Base-by-base conservation (phyloP, 2,888 invertebrate species). In the Cerceris rybyensis region DNA sequence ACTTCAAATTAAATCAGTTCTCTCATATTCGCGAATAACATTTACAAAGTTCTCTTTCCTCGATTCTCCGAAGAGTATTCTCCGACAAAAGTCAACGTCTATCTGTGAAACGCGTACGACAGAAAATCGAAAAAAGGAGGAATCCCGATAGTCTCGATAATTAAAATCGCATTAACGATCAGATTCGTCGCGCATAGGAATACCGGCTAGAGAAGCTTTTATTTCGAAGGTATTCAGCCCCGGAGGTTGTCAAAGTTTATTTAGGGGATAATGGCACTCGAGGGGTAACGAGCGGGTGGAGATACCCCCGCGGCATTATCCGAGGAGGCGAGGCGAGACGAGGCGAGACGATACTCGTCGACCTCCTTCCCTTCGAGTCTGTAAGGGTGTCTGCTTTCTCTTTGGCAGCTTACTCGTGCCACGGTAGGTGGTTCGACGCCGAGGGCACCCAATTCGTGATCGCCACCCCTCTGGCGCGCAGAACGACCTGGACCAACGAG, bases 381-480 rank as follows among this genome's bases (percentile, higher is more conserved):
- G 69, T 63, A 41, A 46, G 46, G 46, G 46, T 11, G 46, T 17
- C 14, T 41, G 11, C 49, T 9, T 11, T 79, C 69, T 77, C 61
- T 82, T 79, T 92, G 92, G 16, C 93, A 97, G 97, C 96, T 75
- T 98, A 97, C 93, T 96, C 96, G 54, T 98, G 98, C 92, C 97
- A 97, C 92, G 98, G 97, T 65, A 95, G 96, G 59, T 98, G 98
- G 98, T 90, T 91, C 88, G 92, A 92, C 80, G 95, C 96, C 88
- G 97, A 98, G 92, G 96, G 96, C 82, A 96, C 96, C 69, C 96
- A 96, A 90, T 98, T 96, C 93, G 95, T 98, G 86, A 97, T 98
- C 91, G 96, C 96, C 70, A 96, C 96, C 66, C 96, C 96, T 28
- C 93, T 96, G 87, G 95, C 95, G 76, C 94, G 96, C 69, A 85